Evolutionary conservation across 1,140 invertebrate genomes (phyloP), one percentile per base, ranked within the genome.

Genomic region (Aporrectodea caliginosa): DNA sequence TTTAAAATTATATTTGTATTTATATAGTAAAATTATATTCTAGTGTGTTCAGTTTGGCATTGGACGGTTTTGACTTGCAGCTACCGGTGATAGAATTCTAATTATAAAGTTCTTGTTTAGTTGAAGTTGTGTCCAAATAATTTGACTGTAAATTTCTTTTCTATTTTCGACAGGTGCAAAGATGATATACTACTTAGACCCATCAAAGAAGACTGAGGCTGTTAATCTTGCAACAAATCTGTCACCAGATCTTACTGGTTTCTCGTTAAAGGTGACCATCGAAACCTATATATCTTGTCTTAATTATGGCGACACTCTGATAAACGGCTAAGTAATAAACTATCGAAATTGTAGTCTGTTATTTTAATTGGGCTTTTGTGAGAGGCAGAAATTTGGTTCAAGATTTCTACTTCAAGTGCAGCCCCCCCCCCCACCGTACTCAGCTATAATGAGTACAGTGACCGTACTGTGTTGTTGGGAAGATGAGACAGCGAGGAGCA

Each of bases 161-260:
- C 79, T 72, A 2, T 30, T 73, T 68, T 77, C 78, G 22, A 32
- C 79, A 88, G 84, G 83, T 83, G 34, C 73, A 32, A 73, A 75
- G 75, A 68, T 30, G 30, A 32, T 27, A 16, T 73, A 78, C 69
- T 80, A 81, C 77, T 81, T 78, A 82, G 78, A 16, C 75, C 81
- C 82, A 32, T 27, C 79, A 1, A 68, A n/a, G 16, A 31, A 29
- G 31, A 34, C 69, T 14, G 34, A 73, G 16, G 73, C 16, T 29
- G 58, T 74, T 58, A 12, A 6, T 12, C 22, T 58, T 6, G 43
- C 43, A 12, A 58, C 43, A 58, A 58, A 6, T 22, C 22, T 58
- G 22, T 58, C 43, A 6, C 43, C 43, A 12, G 43, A 58, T 12
- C 6, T 58, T 12, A 58, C 22, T 58, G 43, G 43, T 22, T 58